A percentile compares a stretch with the other conserved stretches of the same genome.
These are phyloP conservation scores for Notoglanidium macrostoma DNA, from an alignment of 2,797 vertebrate species.

Conservation along the genomic window DNA sequence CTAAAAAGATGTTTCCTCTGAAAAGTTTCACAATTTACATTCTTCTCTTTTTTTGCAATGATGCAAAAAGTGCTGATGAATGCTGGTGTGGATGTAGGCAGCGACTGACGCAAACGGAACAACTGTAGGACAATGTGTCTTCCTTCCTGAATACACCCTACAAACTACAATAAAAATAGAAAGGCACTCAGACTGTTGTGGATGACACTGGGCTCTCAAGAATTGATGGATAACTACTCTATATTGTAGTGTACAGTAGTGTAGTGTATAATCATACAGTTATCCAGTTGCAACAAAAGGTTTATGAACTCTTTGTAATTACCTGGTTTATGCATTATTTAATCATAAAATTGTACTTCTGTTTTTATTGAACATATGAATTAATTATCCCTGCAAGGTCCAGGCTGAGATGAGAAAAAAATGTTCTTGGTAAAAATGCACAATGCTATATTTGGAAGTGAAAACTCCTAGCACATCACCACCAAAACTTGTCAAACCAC, in stretches of 20 bases:
- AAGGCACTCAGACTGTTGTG: constrained; percentile 21
- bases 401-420: not conserved
- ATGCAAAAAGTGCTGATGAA: constrained; percentile 33
- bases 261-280: not conserved
- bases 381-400: not conserved
- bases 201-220: not conserved
- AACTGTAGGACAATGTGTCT: constrained; percentile 60
- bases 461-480: not conserved
- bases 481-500: not conserved
- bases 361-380: not conserved
- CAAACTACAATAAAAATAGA: constrained; percentile 59
- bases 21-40: constrained; percentile 48
- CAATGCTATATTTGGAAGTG: not conserved
- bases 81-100: constrained; percentile 24
- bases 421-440: not conserved
- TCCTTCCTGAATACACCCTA: constrained; percentile 71
- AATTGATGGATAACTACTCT: not conserved
- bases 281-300: not conserved
- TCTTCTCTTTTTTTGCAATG: constrained; percentile 34
- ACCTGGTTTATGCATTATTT: not conserved
- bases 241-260: not conserved
- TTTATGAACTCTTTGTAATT: not conserved
- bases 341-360: not conserved
- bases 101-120: constrained; percentile 56
- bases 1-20: constrained; percentile 14